phyloP scores from a whole-genome alignment of 2,888 invertebrate genomes.

The Trisateles emortualis region DNA sequence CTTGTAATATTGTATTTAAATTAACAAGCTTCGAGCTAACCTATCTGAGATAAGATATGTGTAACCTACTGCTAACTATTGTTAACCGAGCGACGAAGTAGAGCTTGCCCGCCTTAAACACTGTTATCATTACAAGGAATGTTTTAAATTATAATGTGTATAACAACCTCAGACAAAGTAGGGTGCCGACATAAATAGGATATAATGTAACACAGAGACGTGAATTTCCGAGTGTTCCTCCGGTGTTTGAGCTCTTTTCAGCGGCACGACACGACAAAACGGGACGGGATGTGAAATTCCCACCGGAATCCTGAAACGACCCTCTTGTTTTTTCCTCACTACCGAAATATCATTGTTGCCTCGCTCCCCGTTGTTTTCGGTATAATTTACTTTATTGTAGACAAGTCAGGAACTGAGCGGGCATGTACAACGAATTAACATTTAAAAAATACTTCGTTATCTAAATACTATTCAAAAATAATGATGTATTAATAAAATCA shows the following conservation, averaged over 20 bases:
- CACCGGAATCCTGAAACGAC: constrained; percentile 75
- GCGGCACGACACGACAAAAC: constrained; percentile 55
- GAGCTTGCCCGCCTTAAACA: not conserved
- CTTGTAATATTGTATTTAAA: not conserved
- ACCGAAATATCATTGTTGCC: constrained; percentile 79
- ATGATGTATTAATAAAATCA: too few species aligned
- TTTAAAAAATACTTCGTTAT: constrained; percentile 62
- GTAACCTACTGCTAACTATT: not conserved
- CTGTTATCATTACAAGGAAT: constrained; percentile 10
- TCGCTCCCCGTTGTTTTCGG: constrained; percentile 68
- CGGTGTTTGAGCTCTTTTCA: constrained; percentile 60
- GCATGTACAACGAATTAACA: constrained; percentile 56
- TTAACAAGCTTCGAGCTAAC: not conserved
- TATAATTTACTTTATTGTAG: constrained; percentile 80
- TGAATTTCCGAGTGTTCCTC: constrained; percentile 71
- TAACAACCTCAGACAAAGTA: constrained; percentile 40
- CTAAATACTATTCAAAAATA: constrained; percentile 39
- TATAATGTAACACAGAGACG: constrained; percentile 46
- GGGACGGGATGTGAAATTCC: constrained; percentile 71
- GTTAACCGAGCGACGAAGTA: not conserved
- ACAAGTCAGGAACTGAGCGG: constrained; percentile 68
- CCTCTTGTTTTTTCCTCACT: constrained; percentile 78
- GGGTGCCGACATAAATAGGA: constrained; percentile 64
- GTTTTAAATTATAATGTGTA: constrained; percentile 17
- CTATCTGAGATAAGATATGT: not conserved